Conservation (phyloP, 2,113 vertebrate species). For the Vireo altiloquus region DNA sequence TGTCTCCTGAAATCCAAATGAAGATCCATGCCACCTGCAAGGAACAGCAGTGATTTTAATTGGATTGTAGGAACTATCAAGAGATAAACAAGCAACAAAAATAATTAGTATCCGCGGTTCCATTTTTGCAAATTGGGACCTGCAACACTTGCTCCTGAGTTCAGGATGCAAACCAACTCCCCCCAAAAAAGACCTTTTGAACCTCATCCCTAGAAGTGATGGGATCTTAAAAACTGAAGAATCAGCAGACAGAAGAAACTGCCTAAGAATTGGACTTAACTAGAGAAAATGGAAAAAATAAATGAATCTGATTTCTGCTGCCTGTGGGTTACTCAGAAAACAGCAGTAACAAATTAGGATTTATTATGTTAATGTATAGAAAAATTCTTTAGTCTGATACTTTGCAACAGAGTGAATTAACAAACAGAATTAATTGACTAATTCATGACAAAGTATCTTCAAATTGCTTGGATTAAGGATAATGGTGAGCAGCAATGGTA, state of each 20-base stretch:
- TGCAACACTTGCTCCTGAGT: background rate
- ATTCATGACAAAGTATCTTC: background rate
- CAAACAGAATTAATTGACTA: background rate
- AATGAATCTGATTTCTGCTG: background rate
- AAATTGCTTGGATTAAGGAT: background rate
- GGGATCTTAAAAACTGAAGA: background rate
- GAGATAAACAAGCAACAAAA: conserved; percentile 3
- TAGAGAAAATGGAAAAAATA: background rate
- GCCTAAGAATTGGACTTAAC: background rate
- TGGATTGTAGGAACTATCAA: background rate
- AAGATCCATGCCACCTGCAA: background rate
- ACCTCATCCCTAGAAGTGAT: background rate
- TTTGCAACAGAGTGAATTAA: background rate
- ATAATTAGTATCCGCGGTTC: background rate
- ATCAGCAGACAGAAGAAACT: background rate
- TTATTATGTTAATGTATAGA: background rate
- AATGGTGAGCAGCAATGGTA: background rate
- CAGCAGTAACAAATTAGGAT: background rate
- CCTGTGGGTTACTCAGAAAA: background rate
- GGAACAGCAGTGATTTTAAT: background rate
- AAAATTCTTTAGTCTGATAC: background rate
- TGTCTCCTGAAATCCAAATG: background rate
- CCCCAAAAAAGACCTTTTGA: background rate
- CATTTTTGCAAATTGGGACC: background rate
- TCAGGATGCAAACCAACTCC: background rate